Base-by-base conservation (phyloP, 2,113 vertebrate genomes). In the Rhea americana region DNA sequence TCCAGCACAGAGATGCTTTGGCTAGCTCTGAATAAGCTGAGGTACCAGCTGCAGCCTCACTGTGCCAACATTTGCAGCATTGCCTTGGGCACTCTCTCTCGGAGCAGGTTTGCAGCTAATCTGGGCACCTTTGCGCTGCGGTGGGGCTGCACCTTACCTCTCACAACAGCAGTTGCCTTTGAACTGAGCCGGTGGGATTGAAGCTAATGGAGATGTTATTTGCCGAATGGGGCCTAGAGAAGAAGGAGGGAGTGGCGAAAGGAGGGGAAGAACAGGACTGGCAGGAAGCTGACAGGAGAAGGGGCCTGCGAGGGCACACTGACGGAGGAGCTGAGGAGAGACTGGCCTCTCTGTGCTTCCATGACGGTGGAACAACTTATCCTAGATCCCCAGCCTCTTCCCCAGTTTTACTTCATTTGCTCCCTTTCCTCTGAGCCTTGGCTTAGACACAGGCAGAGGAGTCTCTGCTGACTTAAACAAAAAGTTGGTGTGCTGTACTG, bases 1-100 rank as follows among this genome's bases (percentile, higher is more conserved):
- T 7, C 19, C 4, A 0, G 67, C 2, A 22, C 2, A 19, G 32
- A n/a, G 61, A 1, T 4, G 9, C 78, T 67, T 62, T 2, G 13
- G 62, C 28, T 9, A 3, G 43, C 24, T 79, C 28, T 15, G 5
- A 24, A 18, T 3, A 16, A 32, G 39, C 47, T 3, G 22, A 50
- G 35, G 37, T 17, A 48, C 35, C 53, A 8, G 20, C 77, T 35
- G 82, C 3, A 1, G 4, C 78, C 32, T 1, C 13, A 28, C 51
- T 53, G 51, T 26, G 25, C 25, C 25, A 26, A 24, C 3, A 7
- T 6, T 16, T 6, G 30, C 59, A 19, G n/a, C 24, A 3, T 28
- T 30, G 37, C 14, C 32, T 19, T 32, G 4, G 32, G 45, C 45
- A 18, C 45, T 18, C 45, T 47, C 45, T 47, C 17, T 17, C 7